Conservation (phyloP, 1,140 invertebrate genomes). For the Zophobas atratus region DNA sequence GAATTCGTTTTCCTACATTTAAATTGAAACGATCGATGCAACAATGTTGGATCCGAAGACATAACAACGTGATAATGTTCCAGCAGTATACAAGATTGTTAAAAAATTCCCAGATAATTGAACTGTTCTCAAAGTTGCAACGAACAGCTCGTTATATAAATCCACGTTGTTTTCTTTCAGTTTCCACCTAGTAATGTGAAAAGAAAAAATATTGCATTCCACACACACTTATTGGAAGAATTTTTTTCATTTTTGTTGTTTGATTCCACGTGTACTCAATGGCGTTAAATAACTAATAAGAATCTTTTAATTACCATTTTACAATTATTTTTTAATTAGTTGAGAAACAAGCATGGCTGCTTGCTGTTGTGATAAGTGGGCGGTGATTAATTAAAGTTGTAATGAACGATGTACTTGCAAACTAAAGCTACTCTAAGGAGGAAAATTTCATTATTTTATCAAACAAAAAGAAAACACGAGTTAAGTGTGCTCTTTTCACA, state of each 20-base stretch:
- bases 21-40: constrained; percentile 31
- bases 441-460: no score
- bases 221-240: constrained; percentile 5
- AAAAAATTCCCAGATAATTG: constrained; percentile 40
- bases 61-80: constrained; percentile 29
- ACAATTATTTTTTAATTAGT: no score
- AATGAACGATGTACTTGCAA: no score
- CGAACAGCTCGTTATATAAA: constrained; percentile 35
- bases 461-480: no score
- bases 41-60: constrained; percentile 13
- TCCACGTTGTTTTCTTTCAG: constrained; percentile 14
- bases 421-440: no score
- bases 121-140: constrained; percentile 23
- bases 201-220: constrained; percentile 10
- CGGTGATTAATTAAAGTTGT: no score
- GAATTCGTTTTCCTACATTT: constrained; percentile 13
- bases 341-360: no score
- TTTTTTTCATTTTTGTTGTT: constrained; percentile 9
- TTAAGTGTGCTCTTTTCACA: no score
- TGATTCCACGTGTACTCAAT: not conserved
- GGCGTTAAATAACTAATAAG: no score
- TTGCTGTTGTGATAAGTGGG: no score
- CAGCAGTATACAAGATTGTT: constrained; percentile 30
- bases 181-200: not conserved
- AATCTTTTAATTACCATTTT: no score